Conservation (phyloP, 1,140 invertebrate genomes). For the Hylaeus volcanicus region DNA sequence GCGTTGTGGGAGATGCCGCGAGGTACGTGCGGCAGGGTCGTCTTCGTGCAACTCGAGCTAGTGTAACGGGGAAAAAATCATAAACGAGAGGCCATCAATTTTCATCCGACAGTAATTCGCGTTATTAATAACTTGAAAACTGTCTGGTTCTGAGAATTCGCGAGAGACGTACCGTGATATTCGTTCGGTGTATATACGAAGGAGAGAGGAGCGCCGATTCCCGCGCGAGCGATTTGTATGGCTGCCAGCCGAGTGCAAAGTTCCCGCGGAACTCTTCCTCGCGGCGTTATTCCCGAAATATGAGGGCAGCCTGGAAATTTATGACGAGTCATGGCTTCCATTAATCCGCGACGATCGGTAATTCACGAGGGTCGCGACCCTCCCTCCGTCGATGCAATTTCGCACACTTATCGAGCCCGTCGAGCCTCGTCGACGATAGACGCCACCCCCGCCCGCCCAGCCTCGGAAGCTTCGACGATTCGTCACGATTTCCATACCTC, state of each 20-base stretch:
- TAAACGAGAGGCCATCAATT: too few species aligned
- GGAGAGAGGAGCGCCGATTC: background rate
- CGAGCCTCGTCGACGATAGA: constrained; percentile 12
- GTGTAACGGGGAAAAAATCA: too few species aligned
- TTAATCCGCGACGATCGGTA: constrained; percentile 28
- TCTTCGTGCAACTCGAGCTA: too few species aligned
- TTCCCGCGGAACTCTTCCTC: constrained; percentile 8
- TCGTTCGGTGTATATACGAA: background rate
- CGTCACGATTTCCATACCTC: constrained; percentile 64
- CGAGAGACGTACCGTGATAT: too few species aligned
- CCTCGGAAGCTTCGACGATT: constrained; percentile 46
- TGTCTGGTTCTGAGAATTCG: too few species aligned
- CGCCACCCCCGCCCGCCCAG: background rate
- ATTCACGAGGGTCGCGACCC: constrained; percentile 13
- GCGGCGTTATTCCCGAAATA: constrained; percentile 7
- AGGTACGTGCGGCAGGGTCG: too few species aligned
- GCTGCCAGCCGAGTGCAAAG: background rate
- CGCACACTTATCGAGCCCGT: constrained; percentile 34
- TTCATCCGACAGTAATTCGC: too few species aligned
- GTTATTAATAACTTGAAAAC: background rate
- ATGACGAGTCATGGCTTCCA: constrained; percentile 29
- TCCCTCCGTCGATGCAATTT: constrained; percentile 14
- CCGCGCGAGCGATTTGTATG: constrained; percentile 26
- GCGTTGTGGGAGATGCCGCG: too few species aligned
- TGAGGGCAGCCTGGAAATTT: constrained; percentile 5